Evolutionary conservation across 2,888 invertebrate genomes (phyloP), one percentile per base, ranked within the genome.

Genomic region (Lycia hirtaria): DNA sequence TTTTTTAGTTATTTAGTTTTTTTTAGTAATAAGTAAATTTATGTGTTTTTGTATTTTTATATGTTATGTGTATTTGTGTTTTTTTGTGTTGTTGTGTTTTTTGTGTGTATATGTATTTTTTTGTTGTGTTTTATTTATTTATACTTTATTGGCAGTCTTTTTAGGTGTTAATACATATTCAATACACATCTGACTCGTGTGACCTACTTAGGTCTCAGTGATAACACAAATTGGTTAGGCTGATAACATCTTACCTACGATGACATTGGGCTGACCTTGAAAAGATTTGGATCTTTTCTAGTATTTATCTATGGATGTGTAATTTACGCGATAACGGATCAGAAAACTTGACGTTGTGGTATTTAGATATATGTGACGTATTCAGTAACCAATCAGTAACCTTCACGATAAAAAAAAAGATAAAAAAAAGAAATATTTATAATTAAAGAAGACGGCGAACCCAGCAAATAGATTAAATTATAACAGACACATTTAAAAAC

Each of bases 251-350:
- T 79, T 81, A 83, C 82, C 80, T 82, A 80, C 72, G 73, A 69
- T 86, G 90, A 83, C 89, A 88, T 88, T 90, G 89, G 76, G 65
- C 61, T 65, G 83, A 78, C 89, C 88, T 88, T 88, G 83, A 65
- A 54, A 51, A 60, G 52, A 60, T 62, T 67, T 60, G 38, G 41
- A 48, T 47, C 47, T 24, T 49, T 59, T 62, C 59, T 51, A 54
- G 50, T 59, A 54, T 59, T 59, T 59, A 32, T 59, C 35, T 57
- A 47, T 37, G 44, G 38, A 49, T 52, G 41, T 52, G 28, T 52
- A 24, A 41, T 53, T 56, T 57, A 35, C n/a, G 22, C 20, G 57
- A 59, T 59, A 50, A 19, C 19, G 24, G 22, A 14, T 30, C 19
- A 43, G 9, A 41, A 41, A 33, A 38, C 33, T 41, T 17, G 41